Conservation (phyloP, 2,888 invertebrate genomes). For the Torymus texanus region DNA sequence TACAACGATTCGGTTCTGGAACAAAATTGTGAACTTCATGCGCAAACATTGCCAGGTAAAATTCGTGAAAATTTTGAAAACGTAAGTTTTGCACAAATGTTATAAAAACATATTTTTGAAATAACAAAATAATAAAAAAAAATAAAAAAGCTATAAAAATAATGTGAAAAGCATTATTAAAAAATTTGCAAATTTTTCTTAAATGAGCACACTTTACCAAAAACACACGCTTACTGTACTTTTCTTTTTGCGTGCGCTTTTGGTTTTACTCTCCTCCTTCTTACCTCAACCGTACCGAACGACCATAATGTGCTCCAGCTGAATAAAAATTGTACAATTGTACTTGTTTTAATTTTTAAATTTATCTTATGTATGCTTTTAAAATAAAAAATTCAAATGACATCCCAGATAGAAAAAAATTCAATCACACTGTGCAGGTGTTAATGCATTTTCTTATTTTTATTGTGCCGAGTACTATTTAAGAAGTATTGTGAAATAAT, state of each 20-base stretch:
- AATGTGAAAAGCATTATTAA: constrained; percentile 17
- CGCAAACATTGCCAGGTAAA: constrained; percentile 39
- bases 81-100: constrained; percentile 9
- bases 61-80: constrained; percentile 12
- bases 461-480: neutral
- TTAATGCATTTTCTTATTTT: neutral
- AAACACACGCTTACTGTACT: constrained; percentile 44
- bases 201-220: constrained; percentile 32
- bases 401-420: constrained; percentile 36
- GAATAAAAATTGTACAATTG: constrained; percentile 66
- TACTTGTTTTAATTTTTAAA: constrained; percentile 27
- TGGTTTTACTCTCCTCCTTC: constrained; percentile 21
- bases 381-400: neutral
- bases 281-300: constrained; percentile 51
- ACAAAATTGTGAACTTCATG: constrained; percentile 41
- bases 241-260: constrained; percentile 42
- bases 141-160: constrained; percentile 32
- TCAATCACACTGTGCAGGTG: constrained; percentile 3
- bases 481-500: neutral
- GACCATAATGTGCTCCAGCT: constrained; percentile 64
- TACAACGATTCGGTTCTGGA: constrained; percentile 5
- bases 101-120: constrained; percentile 1
- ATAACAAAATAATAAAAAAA: constrained; percentile 11
- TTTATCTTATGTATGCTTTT: constrained; percentile 10
- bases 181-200: constrained; percentile 18